Evolutionary conservation across 2,888 invertebrate genomes (phyloP), one percentile per base, ranked within the genome.

Genomic region (Portevinia maculata): DNA sequence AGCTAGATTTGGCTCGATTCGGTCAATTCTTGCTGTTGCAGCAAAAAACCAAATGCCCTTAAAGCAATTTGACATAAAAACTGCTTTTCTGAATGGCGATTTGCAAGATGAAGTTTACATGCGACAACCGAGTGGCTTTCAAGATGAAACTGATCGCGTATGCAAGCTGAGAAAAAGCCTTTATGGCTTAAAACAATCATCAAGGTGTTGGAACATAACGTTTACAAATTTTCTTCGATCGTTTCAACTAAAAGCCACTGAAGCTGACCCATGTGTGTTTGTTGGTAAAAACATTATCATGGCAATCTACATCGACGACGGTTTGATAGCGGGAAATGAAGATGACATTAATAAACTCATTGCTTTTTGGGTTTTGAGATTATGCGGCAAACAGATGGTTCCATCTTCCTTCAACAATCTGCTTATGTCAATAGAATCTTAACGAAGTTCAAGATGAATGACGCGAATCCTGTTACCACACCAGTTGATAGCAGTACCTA

Each of bases 301-400:
- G n/a, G n/a, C n/a, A n/a, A n/a, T n/a, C n/a, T n/a, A n/a, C n/a
- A 85, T 87, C 21, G 87, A 86, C 57, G 86, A 52, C 19, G 24
- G 84, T 75, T 1, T 59, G 11, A 28, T 50, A 6, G 65, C 84
- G 19, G 78, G 57, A 7, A 57, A 52, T 32, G 39, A 84, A 11
- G 34, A 62, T 7, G 69, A 67, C 8, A 62, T 85, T 5, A 34
- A 44, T 15, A 13, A 53, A 11, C 46, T 55, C 0, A 39, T 55
- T n/a, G 52, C 17, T 83, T 71, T 15, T 55, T 67, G 59, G 78
- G 73, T 2, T 30, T 83, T 9, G 70, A 83, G 44, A 60, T 76
- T 24, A 11, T 9, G 1, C 50, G 65, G n/a, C 17, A 34, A 3
- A 3, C 8, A 13, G 46, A 34, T 64, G 70, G 75, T 6, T 28